phyloP scores from a whole-genome alignment of 2,888 invertebrate genomes.

The Amphipoea oculea region DNA sequence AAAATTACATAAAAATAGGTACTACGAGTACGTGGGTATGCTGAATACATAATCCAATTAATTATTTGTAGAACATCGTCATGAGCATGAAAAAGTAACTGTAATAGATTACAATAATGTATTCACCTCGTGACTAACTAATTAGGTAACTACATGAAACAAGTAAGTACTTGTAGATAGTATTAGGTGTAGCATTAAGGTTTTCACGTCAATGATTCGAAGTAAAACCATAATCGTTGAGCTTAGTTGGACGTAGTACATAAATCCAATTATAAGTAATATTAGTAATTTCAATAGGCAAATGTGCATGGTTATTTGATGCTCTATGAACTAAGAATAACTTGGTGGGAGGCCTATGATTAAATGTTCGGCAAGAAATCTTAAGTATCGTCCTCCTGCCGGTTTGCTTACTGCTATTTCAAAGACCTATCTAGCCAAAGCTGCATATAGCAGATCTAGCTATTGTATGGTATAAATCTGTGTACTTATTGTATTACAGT shows the following conservation, averaged over 20 bases:
- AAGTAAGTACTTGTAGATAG: neutral
- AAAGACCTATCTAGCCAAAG: no score
- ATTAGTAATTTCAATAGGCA: neutral
- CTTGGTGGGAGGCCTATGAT: neutral
- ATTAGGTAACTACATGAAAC: constrained; percentile 9
- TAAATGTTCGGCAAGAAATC: neutral
- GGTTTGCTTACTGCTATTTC: no score
- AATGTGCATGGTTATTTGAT: neutral
- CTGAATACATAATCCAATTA: no score
- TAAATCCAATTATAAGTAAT: constrained; percentile 23
- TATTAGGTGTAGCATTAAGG: neutral
- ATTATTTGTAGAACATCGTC: neutral
- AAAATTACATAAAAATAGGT: no score
- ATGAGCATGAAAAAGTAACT: constrained; percentile 11
- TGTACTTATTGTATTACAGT: no score
- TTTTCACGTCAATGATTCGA: constrained; percentile 23
- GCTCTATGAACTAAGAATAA: neutral
- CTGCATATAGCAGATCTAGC: no score
- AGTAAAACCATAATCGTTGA: constrained; percentile 18
- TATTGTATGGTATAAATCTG: no score
- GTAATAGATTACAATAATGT: constrained; percentile 38
- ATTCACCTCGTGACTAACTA: constrained; percentile 17
- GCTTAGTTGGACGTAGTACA: neutral
- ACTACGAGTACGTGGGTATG: no score
- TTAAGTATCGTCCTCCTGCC: neutral